Percentiles rank a stretch among this genome's conserved stretches.
Conservation (phyloP, 2,797 vertebrate genomes). For the Emydoidea blandingii region DNA sequence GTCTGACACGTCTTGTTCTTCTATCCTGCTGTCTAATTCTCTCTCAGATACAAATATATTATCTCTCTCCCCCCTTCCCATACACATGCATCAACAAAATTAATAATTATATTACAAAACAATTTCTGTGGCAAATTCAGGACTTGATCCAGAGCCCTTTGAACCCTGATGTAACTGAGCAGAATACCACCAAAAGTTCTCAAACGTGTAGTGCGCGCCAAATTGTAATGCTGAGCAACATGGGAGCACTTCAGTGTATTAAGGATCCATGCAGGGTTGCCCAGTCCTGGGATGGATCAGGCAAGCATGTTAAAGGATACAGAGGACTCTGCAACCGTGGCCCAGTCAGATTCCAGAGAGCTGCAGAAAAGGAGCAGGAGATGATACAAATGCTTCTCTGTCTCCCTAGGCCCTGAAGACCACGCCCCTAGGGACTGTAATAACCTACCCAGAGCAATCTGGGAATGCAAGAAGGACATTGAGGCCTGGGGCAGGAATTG, state of each 20-base stretch:
- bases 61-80: not conserved
- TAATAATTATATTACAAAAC: not conserved
- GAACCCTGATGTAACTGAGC: not conserved
- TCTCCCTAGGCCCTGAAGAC: not conserved
- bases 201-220: not conserved
- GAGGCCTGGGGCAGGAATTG: not conserved
- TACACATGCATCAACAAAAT: slow-evolving; percentile 9
- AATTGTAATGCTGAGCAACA: not conserved
- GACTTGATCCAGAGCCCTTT: not conserved
- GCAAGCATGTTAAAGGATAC: not conserved
- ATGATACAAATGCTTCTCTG: not conserved
- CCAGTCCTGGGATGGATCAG: not conserved
- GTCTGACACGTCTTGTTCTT: slow-evolving; percentile 9
- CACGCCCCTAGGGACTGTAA: not conserved
- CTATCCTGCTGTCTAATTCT: not conserved
- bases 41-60: slow-evolving; percentile 46
- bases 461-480: not conserved
- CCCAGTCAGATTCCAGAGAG: not conserved
- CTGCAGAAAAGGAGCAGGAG: not conserved
- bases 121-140: not conserved
- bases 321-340: not conserved
- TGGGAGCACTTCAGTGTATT: not conserved
- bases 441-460: not conserved
- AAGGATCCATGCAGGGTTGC: not conserved
- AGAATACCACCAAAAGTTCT: not conserved